These are phyloP conservation scores for Balanococcus diminutus DNA, from an alignment of 2,888 invertebrate genomes.

Conservation along the genomic window DNA sequence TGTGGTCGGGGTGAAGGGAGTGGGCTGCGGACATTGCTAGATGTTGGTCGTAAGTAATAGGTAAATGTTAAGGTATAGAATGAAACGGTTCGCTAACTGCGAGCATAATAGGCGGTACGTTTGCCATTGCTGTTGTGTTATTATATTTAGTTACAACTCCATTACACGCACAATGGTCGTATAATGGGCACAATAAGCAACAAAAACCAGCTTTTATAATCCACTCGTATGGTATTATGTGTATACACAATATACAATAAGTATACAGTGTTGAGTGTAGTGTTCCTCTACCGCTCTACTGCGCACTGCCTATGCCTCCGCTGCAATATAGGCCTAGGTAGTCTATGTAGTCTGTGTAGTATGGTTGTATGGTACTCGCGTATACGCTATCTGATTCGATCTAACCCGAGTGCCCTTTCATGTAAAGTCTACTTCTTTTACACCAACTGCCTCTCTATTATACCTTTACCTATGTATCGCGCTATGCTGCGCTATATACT, in stretches of 20 bases:
- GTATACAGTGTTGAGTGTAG: too few species aligned
- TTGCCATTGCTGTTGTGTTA: conserved; percentile 42
- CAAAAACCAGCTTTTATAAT: conserved; percentile 26
- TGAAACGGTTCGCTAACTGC: conserved; percentile 11
- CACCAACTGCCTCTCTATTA: conserved; percentile 4
- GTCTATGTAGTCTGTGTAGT: too few species aligned
- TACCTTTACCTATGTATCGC: background rate
- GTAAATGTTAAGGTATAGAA: background rate
- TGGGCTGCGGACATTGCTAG: too few species aligned
- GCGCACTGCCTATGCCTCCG: too few species aligned
- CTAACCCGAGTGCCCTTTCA: conserved; percentile 25
- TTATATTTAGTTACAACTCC: conserved; percentile 52
- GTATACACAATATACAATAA: background rate
- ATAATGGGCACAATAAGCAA: conserved; percentile 2
- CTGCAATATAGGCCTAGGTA: background rate
- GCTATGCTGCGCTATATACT: background rate
- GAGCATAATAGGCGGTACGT: conserved; percentile 37
- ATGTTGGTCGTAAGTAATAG: too few species aligned
- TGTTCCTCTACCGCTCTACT: too few species aligned
- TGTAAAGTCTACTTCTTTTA: background rate
- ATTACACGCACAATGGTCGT: conserved; percentile 42
- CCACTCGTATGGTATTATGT: background rate
- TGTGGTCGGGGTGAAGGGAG: too few species aligned
- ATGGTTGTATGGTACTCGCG: too few species aligned
- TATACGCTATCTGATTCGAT: conserved; percentile 2